Evolutionary conservation across 2,113 vertebrate genomes (phyloP), one percentile per base, ranked within the genome.

Genomic region (Prinia subflava): DNA sequence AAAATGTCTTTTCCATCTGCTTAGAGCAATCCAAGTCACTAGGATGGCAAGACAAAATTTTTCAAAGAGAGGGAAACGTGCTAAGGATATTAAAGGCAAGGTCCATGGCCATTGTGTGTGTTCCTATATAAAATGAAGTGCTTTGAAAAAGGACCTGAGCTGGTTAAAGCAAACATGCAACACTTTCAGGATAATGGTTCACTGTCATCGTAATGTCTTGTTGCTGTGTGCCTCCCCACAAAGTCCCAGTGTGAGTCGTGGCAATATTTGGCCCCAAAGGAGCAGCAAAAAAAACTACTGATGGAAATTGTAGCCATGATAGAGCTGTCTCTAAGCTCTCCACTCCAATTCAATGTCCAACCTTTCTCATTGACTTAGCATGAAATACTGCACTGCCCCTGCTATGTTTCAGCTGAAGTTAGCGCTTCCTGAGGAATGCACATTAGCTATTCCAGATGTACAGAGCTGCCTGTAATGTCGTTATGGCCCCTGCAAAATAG

Each of bases 371-470:
- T 78, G 81, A 88, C 67, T 25, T 90, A 89, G 73, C 56, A 46
- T 55, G 64, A 92, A 92, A 83, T 28, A 31, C 52, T 81, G 90
- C 85, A 55, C 39, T 8, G 4, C 42, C 93, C 74, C 59, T 92
- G 67, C 67, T 91, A 70, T 35, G 63, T 70, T 94, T 94, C 82
- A 49, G 82, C 89, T 71, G 80, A 91, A 95, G 94, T 90, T 88
- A 83, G 74, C 10, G 19, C 90, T 88, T 97, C 90, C 56, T 24
- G 1, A 93, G 87, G 95, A 94, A 96, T 83, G 79, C 79, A 90
- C 82, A 83, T 96, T 94, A 95, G 94, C 94, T 97, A 65, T 94
- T 96, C 96, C 95, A 97, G 94, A 96, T 96, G 92, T 93, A 95
- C 62, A 4, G 92, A 90, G 74, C 80, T 87, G 83, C 22, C 90